phyloP scores from a whole-genome alignment of 2,888 invertebrate genomes.

The Drosophila nr. medialis region DNA sequence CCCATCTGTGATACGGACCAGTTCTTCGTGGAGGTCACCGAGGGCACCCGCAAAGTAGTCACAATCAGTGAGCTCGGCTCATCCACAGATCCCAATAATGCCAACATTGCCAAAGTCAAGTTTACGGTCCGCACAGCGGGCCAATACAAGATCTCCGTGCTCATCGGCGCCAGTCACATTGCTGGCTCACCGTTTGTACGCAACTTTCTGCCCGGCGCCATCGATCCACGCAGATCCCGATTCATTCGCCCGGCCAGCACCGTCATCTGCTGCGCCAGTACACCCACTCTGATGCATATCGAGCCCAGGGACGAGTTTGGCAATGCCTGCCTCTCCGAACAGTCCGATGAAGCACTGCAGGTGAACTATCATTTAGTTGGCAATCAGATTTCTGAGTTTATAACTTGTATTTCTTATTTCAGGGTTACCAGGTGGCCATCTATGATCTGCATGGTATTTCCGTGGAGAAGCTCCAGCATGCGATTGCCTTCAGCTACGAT shows the following conservation, averaged over 20 bases:
- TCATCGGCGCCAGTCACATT: slow-evolving; percentile 92
- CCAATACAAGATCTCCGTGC: slow-evolving; percentile 93
- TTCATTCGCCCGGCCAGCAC: slow-evolving; percentile 93
- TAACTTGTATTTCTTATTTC: slow-evolving; percentile 39
- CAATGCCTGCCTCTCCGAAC: slow-evolving; percentile 90
- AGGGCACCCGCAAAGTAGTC: slow-evolving; percentile 92
- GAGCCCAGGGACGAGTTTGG: slow-evolving; percentile 97
- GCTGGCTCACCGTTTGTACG: slow-evolving; percentile 94
- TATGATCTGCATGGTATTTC: slow-evolving; percentile 87
- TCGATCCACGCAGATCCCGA: slow-evolving; percentile 92
- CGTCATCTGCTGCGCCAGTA: slow-evolving; percentile 92
- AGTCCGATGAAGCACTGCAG: slow-evolving; percentile 87
- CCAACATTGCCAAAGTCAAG: slow-evolving; percentile 94
- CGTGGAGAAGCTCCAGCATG: slow-evolving; percentile 86
- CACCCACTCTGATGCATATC: slow-evolving; percentile 91
- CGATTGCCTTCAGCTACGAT: slow-evolving; percentile 90
- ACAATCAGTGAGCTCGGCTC: slow-evolving; percentile 95
- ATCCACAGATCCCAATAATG: slow-evolving; percentile 92
- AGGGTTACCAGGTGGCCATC: slow-evolving; percentile 88
- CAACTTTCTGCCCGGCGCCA: slow-evolving; percentile 92
- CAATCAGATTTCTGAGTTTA: neutral
- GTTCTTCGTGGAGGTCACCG: slow-evolving; percentile 93
- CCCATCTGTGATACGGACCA: slow-evolving; percentile 97
- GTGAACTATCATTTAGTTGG: slow-evolving; percentile 74
- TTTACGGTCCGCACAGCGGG: slow-evolving; percentile 97